A percentile compares a stretch with the other conserved stretches of the same genome.
Evolutionary conservation across 1,140 invertebrate species (phyloP).

Genomic region (Anagrus nilaparvatae): DNA sequence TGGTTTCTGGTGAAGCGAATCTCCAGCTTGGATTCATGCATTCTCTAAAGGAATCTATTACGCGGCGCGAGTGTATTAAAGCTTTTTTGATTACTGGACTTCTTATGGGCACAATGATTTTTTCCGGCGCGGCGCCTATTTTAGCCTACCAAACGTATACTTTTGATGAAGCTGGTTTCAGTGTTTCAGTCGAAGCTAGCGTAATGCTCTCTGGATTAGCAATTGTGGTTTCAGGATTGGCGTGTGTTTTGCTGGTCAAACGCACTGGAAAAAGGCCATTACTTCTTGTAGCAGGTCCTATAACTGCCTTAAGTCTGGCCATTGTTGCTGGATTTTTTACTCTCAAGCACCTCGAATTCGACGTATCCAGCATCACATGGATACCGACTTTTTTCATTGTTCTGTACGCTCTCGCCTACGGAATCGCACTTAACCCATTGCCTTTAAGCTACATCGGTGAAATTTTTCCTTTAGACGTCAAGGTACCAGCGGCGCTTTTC

Average conservation of each 20-base stretch:
- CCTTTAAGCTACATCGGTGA: slow-evolving; percentile 38
- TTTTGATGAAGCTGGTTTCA: slow-evolving; percentile 60
- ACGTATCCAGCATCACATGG: slow-evolving; percentile 38
- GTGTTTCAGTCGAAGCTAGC: slow-evolving; percentile 50
- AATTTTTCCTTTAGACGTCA: slow-evolving; percentile 39
- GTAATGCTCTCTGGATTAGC: slow-evolving; percentile 72
- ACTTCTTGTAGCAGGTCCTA: slow-evolving; percentile 53
- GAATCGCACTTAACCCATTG: slow-evolving; percentile 37
- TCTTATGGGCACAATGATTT: slow-evolving; percentile 70
- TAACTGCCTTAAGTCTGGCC: slow-evolving; percentile 53
- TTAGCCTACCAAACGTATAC: slow-evolving; percentile 74
- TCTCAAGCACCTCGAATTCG: slow-evolving; percentile 38
- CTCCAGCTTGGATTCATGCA: slow-evolving; percentile 26
- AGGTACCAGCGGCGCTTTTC: slow-evolving; percentile 35
- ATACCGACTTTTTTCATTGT: slow-evolving; percentile 30
- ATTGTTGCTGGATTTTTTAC: slow-evolving; percentile 57
- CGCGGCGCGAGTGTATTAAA: slow-evolving; percentile 47
- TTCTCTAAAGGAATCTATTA: slow-evolving; percentile 43
- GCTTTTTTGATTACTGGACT: slow-evolving; percentile 63
- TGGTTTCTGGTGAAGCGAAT: slow-evolving; percentile 44
- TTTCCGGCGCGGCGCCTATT: slow-evolving; percentile 72
- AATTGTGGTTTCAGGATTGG: slow-evolving; percentile 61
- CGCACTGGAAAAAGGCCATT: slow-evolving; percentile 62
- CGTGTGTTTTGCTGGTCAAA: slow-evolving; percentile 63
- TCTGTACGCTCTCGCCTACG: slow-evolving; percentile 33